These are phyloP conservation scores for Hapalemur alaotrensis DNA, from an alignment of 2,797 vertebrate genomes.

Conservation along the genomic window DNA sequence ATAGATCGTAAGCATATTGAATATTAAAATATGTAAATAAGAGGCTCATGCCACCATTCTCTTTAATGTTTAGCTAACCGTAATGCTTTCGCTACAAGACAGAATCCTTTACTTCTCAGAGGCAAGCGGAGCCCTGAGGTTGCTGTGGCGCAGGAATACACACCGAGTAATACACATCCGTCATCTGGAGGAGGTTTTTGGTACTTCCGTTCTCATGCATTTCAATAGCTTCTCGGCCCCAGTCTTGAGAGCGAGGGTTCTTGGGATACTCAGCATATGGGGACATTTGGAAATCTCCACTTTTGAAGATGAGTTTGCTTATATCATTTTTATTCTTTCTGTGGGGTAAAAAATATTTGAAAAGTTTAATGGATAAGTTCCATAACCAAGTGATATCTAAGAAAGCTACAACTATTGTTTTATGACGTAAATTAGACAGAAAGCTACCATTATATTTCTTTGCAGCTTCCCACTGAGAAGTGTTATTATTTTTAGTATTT, in stretches of 20 bases:
- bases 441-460: neutral
- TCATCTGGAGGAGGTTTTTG: slow-evolving; percentile 98
- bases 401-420: neutral
- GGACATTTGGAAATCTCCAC: slow-evolving; percentile 97
- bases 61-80: neutral
- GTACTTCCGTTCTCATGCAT: slow-evolving; percentile 99
- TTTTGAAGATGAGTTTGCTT: slow-evolving; percentile 99
- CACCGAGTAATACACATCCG: slow-evolving; percentile 97
- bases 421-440: neutral
- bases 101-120: neutral
- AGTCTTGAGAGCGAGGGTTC: slow-evolving; percentile 93
- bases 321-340: slow-evolving; percentile 99
- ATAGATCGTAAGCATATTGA: neutral
- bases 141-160: slow-evolving; percentile 48
- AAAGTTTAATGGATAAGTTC: slow-evolving; percentile 44
- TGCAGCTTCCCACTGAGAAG: neutral
- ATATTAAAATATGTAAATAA: neutral
- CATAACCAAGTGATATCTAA: neutral
- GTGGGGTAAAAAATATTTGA: slow-evolving; percentile 61
- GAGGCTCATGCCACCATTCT: neutral
- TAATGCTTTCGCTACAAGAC: neutral
- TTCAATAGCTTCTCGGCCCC: slow-evolving; percentile 97
- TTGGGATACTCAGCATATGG: slow-evolving; percentile 96
- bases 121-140: neutral
- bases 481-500: slow-evolving; percentile 19